These are phyloP conservation scores for Hippasteria phrygiana DNA, from an alignment of 53 echinoderm and acorn worm genomes.

Conservation along the genomic window DNA sequence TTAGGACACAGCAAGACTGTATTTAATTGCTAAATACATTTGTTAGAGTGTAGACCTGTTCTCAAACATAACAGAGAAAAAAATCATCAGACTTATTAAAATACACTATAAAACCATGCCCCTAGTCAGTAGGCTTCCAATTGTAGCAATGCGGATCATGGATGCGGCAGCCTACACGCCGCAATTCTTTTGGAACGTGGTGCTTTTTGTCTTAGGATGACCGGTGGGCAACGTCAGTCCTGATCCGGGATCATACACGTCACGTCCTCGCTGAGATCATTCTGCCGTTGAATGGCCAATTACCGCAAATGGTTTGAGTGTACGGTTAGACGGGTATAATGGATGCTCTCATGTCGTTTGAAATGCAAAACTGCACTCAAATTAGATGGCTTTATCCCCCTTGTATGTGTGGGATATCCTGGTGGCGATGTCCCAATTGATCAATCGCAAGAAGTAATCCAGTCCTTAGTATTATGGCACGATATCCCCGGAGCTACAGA, in stretches of 20 bases:
- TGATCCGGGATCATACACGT: background rate
- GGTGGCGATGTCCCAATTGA: conserved; percentile 23
- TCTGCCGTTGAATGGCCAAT: conserved; percentile 27
- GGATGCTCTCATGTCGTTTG: conserved; percentile 25
- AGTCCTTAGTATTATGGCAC: no score
- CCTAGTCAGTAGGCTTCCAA: conserved; percentile 16
- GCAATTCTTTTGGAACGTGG: background rate
- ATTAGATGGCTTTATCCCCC: background rate
- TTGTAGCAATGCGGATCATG: conserved; percentile 4
- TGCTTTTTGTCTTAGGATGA: background rate
- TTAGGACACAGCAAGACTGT: no score
- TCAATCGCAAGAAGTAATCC: background rate
- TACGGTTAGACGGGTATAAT: conserved; percentile 18
- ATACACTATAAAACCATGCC: background rate
- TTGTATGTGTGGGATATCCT: background rate
- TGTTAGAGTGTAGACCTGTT: no score
- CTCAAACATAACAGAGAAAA: no score
- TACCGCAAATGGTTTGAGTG: conserved; percentile 12
- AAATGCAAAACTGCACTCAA: conserved; percentile 51
- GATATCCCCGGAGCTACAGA: no score
- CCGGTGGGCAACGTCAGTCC: background rate
- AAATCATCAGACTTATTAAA: background rate
- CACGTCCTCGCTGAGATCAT: background rate
- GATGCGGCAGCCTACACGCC: background rate
- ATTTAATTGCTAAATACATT: no score